Evolutionary conservation across 1,140 invertebrate species (phyloP), one percentile per base, ranked within the genome.

Genomic region (Battus philenor): DNA sequence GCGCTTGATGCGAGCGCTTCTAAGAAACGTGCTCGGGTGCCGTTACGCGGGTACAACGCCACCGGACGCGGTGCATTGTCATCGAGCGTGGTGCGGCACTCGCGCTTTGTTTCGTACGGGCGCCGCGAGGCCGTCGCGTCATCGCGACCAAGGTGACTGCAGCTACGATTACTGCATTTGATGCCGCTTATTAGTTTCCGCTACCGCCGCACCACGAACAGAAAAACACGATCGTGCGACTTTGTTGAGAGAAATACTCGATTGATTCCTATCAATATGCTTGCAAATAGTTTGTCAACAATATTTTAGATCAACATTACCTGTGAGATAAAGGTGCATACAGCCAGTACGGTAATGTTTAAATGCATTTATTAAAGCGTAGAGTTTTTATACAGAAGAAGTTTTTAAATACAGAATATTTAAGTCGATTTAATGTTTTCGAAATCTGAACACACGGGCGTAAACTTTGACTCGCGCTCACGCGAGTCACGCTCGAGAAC

Each of bases 151-250:
- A 39, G 36, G 36, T 36, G 10, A 36, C 17, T 36, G 33, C 22
- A 26, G 36, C 22, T 10, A 13, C 36, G 36, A 26, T 39, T 39
- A 26, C 18, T 39, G 22, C 36, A 39, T 39, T 26, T 26, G 36
- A 39, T 39, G 22, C 20, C 10, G 20, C 26, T 39, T 39, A 39
- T 39, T 24, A 11, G 9, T 18, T 7, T 11, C 15, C 17, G 8
- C 22, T 26, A 26, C 36, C 7, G 11, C 36, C 2, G n/a, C 2
- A 13, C 10, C 4, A 26, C 22, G 36, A 26, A 26, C 36, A 7
- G 7, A n/a, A 27, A 27, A n/a, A n/a, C n/a, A n/a, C n/a, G n/a
- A n/a, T n/a, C n/a, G n/a, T n/a, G n/a, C n/a, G n/a, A n/a, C n/a
- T n/a, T n/a, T n/a, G n/a, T n/a, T n/a, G n/a, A n/a, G n/a, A n/a